phyloP scores from a whole-genome alignment of 2,888 invertebrate genomes.

The Eupithecia dodoneata region DNA sequence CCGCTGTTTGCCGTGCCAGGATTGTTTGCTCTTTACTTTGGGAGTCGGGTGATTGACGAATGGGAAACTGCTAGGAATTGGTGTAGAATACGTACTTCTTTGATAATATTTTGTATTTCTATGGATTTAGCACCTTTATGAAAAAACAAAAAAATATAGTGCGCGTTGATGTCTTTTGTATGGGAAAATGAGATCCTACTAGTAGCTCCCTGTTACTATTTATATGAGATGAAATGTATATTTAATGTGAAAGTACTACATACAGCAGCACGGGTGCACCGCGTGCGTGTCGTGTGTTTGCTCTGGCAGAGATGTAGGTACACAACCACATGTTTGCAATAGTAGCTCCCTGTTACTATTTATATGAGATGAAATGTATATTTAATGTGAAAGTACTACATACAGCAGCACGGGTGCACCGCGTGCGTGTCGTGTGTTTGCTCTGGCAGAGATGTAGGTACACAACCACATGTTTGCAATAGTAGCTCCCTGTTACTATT shows the following conservation, averaged over 20 bases:
- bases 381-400: too few relatives aligned
- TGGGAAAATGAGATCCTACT: not conserved
- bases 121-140: not conserved
- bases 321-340: too few relatives aligned
- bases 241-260: too few relatives aligned
- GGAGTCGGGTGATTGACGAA: not conserved
- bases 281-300: too few relatives aligned
- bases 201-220: not conserved
- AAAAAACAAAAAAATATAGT: not conserved
- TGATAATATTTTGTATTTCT: not conserved
- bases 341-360: not conserved
- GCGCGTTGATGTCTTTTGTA: slow-evolving; percentile 33
- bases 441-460: too few relatives aligned
- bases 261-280: too few relatives aligned
- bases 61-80: not conserved
- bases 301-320: too few relatives aligned
- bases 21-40: not conserved
- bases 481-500: not conserved
- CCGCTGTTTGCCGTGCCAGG: not conserved
- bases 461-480: too few relatives aligned
- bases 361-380: not conserved
- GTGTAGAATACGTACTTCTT: not conserved
- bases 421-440: too few relatives aligned
- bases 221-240: not conserved
- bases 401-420: too few relatives aligned